These are phyloP conservation scores for Temnothorax longispinosus DNA, from an alignment of 1,140 invertebrate species.

Conservation along the genomic window DNA sequence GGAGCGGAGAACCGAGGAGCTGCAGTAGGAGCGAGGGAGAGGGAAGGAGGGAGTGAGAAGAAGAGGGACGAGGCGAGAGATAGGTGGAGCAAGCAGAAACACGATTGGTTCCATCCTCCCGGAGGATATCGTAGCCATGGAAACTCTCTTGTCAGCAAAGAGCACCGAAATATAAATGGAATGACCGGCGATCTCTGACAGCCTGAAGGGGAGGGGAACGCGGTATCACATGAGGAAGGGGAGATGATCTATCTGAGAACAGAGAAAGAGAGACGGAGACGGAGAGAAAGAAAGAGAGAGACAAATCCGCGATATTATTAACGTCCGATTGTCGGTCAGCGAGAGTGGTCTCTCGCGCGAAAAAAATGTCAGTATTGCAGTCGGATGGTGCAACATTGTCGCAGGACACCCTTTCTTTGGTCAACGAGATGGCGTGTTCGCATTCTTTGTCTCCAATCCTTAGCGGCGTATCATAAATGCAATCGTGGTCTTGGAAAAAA, in stretches of 20 bases:
- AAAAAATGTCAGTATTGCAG: background rate
- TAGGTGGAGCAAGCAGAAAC: conserved; percentile 77
- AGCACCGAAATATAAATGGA: conserved; percentile 72
- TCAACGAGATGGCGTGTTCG: background rate
- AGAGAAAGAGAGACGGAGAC: background rate
- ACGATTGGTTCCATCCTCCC: conserved; percentile 77
- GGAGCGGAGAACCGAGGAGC: background rate
- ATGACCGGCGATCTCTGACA: conserved; percentile 53
- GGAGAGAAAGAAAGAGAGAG: background rate
- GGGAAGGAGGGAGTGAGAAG: conserved; percentile 55
- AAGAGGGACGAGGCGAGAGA: conserved; percentile 58
- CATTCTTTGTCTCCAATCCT: background rate
- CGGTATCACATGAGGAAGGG: conserved; percentile 4
- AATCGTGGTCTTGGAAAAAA: background rate
- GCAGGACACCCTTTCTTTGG: background rate
- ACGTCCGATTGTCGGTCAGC: conserved; percentile 25
- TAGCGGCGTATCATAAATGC: background rate
- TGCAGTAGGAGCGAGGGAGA: conserved; percentile 32
- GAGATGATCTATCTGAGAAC: conserved; percentile 28
- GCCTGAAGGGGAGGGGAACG: background rate
- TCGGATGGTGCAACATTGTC: background rate
- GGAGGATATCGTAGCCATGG: conserved; percentile 81
- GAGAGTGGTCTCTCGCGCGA: background rate
- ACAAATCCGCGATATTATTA: conserved; percentile 47
- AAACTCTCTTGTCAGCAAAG: conserved; percentile 67